Percentiles rank a stretch among this genome's conserved stretches.
These are phyloP conservation scores for Pachydiplax longipennis DNA, from an alignment of 2,888 invertebrate species.

Conservation along the genomic window DNA sequence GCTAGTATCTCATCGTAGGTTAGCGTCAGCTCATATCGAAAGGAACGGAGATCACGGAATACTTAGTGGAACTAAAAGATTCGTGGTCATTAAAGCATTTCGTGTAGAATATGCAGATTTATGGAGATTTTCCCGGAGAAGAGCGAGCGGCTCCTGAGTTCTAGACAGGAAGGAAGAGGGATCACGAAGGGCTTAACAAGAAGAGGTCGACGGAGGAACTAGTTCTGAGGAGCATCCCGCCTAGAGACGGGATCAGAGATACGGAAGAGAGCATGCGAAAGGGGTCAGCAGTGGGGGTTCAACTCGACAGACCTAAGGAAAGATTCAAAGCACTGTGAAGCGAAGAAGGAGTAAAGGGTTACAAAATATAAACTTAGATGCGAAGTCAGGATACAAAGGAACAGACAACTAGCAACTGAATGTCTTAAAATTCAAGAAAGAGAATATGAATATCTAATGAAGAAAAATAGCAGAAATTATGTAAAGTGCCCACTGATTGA, in stretches of 20 bases:
- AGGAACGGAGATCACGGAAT: neutral
- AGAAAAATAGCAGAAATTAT: too few relatives aligned
- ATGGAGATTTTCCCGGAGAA: neutral
- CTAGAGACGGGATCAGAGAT: neutral
- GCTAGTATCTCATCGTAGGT: too few relatives aligned
- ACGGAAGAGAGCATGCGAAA: neutral
- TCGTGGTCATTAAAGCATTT: neutral
- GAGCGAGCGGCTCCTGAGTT: neutral
- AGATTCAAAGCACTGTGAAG: neutral
- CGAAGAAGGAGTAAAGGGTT: neutral
- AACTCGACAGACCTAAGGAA: neutral
- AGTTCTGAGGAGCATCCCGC: neutral
- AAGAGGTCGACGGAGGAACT: neutral
- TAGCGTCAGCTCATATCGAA: neutral
- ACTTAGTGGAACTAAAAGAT: neutral
- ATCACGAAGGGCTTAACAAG: neutral
- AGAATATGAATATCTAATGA: too few relatives aligned
- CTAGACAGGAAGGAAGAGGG: neutral
- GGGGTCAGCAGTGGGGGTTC: neutral
- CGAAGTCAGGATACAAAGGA: neutral
- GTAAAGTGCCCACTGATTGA: too few relatives aligned
- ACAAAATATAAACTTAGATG: neutral
- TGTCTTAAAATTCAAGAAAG: too few relatives aligned
- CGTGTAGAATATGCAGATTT: conserved; percentile 15
- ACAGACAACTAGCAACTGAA: too few relatives aligned